Conservation (phyloP, 2,888 invertebrate species). For the Cataglyphis albicans region DNA sequence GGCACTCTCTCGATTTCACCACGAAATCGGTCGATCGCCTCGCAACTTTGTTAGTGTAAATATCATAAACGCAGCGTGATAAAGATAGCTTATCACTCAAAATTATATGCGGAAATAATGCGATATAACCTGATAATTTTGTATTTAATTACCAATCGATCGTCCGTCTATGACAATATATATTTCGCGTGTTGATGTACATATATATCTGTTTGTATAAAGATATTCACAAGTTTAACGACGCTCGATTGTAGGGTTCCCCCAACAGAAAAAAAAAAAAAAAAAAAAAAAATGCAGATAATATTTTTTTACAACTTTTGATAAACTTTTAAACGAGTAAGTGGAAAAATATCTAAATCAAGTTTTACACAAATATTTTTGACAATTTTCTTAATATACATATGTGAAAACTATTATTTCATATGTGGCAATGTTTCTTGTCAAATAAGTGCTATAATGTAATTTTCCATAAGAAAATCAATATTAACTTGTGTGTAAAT, state of each 20-base stretch:
- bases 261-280: too few relatives aligned
- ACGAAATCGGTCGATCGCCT: conserved; percentile 19
- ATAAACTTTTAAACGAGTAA: too few relatives aligned
- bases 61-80: conserved; percentile 51
- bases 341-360: too few relatives aligned
- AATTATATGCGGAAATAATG: not conserved
- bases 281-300: too few relatives aligned
- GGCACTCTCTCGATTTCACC: conserved; percentile 16
- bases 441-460: too few relatives aligned
- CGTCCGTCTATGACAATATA: conserved; percentile 2
- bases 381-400: too few relatives aligned
- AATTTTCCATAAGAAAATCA: too few relatives aligned
- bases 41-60: conserved; percentile 34
- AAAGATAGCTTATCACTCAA: conserved; percentile 44
- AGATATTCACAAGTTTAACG: conserved; percentile 4
- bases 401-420: too few relatives aligned
- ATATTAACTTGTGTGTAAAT: too few relatives aligned
- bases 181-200: not conserved
- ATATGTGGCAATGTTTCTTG: too few relatives aligned
- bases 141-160: not conserved
- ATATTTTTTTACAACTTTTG: too few relatives aligned
- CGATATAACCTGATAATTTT: not conserved
- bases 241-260: not conserved
- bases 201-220: conserved; percentile 1
- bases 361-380: too few relatives aligned